A percentile compares a stretch with the other conserved stretches of the same genome.
Conservation (phyloP, 1,140 invertebrate species). For the Globodera rostochiensis region DNA sequence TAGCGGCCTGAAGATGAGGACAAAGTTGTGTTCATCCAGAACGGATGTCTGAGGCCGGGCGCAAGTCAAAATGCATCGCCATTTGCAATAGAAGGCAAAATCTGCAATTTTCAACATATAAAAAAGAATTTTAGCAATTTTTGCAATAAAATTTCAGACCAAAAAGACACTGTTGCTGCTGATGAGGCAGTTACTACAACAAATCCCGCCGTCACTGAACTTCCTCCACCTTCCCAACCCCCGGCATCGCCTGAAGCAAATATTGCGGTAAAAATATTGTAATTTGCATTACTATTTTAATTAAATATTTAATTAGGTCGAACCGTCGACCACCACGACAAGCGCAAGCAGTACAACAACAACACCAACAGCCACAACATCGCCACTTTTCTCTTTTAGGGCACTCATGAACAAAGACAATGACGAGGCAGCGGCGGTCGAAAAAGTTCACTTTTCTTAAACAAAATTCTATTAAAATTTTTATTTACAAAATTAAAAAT, state of each 20-base stretch:
- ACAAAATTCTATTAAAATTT: too few relatives aligned
- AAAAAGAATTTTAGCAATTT: neutral
- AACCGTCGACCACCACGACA: neutral
- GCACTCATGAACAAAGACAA: slow-evolving; percentile 6
- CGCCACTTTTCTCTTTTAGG: neutral
- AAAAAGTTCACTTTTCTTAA: too few relatives aligned
- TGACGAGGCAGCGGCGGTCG: too few relatives aligned
- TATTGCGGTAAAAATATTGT: neutral
- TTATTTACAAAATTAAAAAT: too few relatives aligned
- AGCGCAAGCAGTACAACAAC: slow-evolving; percentile 4
- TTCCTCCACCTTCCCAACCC: neutral
- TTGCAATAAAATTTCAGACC: too few relatives aligned
- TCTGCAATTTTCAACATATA: slow-evolving; percentile 1
- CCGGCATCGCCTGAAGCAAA: too few relatives aligned
- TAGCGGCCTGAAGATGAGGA: slow-evolving; percentile 50
- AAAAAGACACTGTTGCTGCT: neutral
- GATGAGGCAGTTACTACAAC: neutral
- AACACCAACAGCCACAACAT: neutral
- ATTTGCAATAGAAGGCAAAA: slow-evolving; percentile 30
- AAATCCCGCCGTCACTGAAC: neutral
- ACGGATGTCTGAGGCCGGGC: slow-evolving; percentile 46
- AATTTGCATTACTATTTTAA: neutral
- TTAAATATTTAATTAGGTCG: too few relatives aligned
- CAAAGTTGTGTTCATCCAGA: slow-evolving; percentile 62
- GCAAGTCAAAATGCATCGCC: neutral